phyloP scores from a whole-genome alignment of 1,140 invertebrate genomes.

The Physella acuta region DNA sequence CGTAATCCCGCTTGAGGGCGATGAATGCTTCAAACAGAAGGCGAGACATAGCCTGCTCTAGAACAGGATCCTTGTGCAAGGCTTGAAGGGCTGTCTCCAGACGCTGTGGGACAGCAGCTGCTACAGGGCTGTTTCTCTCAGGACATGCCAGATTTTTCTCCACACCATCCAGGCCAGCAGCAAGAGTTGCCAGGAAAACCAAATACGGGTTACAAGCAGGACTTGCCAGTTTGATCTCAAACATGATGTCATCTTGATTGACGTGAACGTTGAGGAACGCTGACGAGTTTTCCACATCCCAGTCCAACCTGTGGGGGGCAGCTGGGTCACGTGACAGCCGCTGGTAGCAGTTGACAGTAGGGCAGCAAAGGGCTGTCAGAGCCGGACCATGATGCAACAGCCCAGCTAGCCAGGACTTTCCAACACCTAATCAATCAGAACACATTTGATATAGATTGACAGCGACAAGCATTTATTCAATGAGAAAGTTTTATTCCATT shows the following conservation, averaged over 20 bases:
- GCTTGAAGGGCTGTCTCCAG: conserved; percentile 31
- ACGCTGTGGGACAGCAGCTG: conserved; percentile 23
- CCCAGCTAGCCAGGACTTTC: conserved; percentile 23
- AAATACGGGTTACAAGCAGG: conserved; percentile 27
- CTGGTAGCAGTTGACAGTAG: conserved; percentile 27
- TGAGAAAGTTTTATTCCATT: too few species aligned
- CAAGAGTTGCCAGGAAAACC: conserved; percentile 19
- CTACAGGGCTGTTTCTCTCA: neutral
- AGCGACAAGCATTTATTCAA: too few species aligned
- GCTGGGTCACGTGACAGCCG: neutral
- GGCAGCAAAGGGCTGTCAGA: conserved; percentile 16
- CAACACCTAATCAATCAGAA: too few species aligned
- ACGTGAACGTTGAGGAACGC: conserved; percentile 2
- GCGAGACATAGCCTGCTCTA: conserved; percentile 29
- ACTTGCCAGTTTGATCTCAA: conserved; percentile 16
- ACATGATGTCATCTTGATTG: neutral
- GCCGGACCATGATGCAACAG: conserved; percentile 23
- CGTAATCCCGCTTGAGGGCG: conserved; percentile 28
- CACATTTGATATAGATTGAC: too few species aligned
- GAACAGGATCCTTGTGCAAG: conserved; percentile 28
- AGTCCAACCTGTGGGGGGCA: conserved; percentile 9
- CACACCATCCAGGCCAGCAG: conserved; percentile 27
- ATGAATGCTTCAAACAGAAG: conserved; percentile 31
- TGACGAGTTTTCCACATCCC: conserved; percentile 16
- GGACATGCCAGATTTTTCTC: conserved; percentile 20